Evolutionary conservation across 2,888 invertebrate genomes (phyloP), one percentile per base, ranked within the genome.

Genomic region (Andrena bucephala): DNA sequence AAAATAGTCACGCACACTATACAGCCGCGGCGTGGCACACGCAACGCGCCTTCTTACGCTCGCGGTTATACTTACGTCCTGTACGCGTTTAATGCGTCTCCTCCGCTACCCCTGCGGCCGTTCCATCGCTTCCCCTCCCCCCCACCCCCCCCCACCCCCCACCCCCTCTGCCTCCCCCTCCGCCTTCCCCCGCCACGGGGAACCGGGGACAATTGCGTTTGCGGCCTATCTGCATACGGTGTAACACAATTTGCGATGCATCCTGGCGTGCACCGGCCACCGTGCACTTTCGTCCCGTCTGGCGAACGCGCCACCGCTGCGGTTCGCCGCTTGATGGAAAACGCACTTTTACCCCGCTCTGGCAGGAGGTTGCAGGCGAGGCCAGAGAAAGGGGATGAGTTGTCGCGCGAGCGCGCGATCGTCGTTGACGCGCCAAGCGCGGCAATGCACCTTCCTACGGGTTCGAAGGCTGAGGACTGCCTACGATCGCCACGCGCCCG

Each of bases 291-390:
- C 74, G 67, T 66, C 63, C 52, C 29, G 77, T 66, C 81, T 80
- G 79, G 84, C 72, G 65, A 77, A 84, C 80, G 84, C 81, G 74
- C 81, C 79, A 54, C 81, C 87, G 85, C 87, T 93, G 93, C 92
- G 93, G 93, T 92, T 92, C 85, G 89, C 90, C 90, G 89, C 89
- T 90, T 91, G 91, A 93, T 93, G 92, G 91, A 87, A 91, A 92
- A 91, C 87, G 83, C 85, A 85, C 89, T 89, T 90, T 90, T 91
- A 85, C 84, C 69, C 73, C 48, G 52, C 2, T 1, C 2, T 1
- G n/a, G 5, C 10, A 2, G 31, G 24, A 33, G 24, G 24, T 42
- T 52, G 10, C 24, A 1, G 20, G 24, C 24, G 24, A 24, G 54
- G 20, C 24, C 27, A 16, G 36, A 16, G 63, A 57, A 31, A 52